Conservation (phyloP, 2,113 vertebrate genomes). For the Procavia capensis region DNA sequence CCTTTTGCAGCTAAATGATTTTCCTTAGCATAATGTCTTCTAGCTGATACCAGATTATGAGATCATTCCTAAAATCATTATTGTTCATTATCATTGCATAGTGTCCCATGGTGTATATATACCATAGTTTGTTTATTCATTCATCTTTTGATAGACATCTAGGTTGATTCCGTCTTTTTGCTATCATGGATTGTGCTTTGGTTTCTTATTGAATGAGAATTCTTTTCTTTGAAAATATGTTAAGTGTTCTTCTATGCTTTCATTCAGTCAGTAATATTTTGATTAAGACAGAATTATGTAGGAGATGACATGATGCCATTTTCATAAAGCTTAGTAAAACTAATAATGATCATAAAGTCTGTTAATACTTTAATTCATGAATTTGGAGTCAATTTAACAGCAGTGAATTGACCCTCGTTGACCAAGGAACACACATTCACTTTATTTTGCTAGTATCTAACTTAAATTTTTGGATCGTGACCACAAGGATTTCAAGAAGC, state of each 20-base stretch:
- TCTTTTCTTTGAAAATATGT: background rate
- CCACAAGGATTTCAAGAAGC: background rate
- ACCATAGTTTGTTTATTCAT: too few relatives aligned
- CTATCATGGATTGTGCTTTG: too few relatives aligned
- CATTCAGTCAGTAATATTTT: background rate
- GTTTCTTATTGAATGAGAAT: background rate
- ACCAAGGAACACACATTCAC: background rate
- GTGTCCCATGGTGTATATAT: too few relatives aligned
- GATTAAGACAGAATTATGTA: background rate
- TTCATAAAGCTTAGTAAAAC: constrained; percentile 4
- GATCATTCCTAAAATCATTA: too few relatives aligned
- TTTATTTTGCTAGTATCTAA: background rate
- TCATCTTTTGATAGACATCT: too few relatives aligned
- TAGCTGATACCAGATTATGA: too few relatives aligned
- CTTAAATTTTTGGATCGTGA: background rate
- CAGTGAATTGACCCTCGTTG: background rate
- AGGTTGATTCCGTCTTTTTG: too few relatives aligned
- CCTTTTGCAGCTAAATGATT: too few relatives aligned
- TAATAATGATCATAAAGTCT: background rate
- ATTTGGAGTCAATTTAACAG: background rate
- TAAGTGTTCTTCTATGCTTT: background rate
- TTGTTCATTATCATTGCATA: too few relatives aligned
- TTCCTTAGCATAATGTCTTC: too few relatives aligned
- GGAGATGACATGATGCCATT: background rate
- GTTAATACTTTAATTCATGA: background rate